Conservation (phyloP, 1,140 invertebrate genomes). For the Temnothorax curvispinosus region DNA sequence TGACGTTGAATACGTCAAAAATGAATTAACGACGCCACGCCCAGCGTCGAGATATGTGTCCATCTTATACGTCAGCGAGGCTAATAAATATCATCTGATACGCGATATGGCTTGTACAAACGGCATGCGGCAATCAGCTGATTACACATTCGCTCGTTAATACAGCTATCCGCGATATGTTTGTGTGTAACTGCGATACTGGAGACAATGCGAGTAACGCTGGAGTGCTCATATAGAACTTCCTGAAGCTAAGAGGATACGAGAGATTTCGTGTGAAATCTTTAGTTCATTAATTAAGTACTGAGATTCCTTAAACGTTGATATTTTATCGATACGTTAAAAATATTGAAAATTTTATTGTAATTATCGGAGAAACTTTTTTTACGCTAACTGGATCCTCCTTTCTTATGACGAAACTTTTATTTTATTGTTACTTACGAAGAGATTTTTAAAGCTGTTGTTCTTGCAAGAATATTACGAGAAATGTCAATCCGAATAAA, state of each 20-base stretch:
- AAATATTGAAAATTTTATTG: background rate
- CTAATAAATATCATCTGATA: constrained; percentile 25
- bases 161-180: background rate
- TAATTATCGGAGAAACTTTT: background rate
- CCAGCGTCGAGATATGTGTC: background rate
- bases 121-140: background rate
- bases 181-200: background rate
- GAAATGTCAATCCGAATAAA: background rate
- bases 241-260: background rate
- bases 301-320: background rate
- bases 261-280: background rate
- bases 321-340: background rate
- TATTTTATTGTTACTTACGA: background rate
- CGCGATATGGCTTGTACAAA: background rate
- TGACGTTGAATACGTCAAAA: constrained; percentile 45
- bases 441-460: background rate
- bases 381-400: background rate
- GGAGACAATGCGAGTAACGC: background rate
- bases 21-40: constrained; percentile 24
- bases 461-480: background rate
- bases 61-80: background rate
- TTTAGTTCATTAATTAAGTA: constrained; percentile 2
- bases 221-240: background rate
- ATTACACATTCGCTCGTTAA: constrained; percentile 20
- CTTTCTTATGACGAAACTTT: background rate